Evolutionary conservation across 2,797 vertebrate species (phyloP), one percentile per base, ranked within the genome.

Genomic region (Buphagus erythrorhynchus): DNA sequence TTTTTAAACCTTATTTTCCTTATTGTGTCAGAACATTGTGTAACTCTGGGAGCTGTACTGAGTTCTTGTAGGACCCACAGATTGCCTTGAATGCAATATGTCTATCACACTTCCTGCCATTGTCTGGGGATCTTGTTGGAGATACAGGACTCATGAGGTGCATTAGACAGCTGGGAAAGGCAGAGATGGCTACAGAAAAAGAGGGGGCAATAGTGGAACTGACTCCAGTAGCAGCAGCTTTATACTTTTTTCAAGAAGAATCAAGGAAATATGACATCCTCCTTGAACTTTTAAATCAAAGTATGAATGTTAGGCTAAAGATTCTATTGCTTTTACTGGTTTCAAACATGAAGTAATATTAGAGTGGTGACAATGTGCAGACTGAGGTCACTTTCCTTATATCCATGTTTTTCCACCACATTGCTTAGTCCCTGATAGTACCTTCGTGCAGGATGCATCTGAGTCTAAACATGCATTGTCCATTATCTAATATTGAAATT

Each of bases 311-410:
- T 76, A 68, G 17, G 17, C 15, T 73, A 35, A 86, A 43, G 2
- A 55, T 31, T 36, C 18, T 43, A 31, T 55, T 81, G 11, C 13
- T 59, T 84, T 79, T 54, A 20, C 5, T 72, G 11, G 6, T 52
- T 93, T 85, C 36, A 85, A 35, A 68, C 31, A 49, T 3, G 2
- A 35, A 48, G 7, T 43, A n/a, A 1, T 10, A 13, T 54, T 66
- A 42, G 12, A 61, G 10, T 0, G 0, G 16, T 3, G 5, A 19
- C 6, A 1, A 6, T n/a, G 10, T 49, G 22, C 4, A 57, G 22
- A 21, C 0, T 26, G 62, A 61, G 20, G 15, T 65, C 29, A 68
- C 7, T 15, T 42, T 88, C 59, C 51, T 59, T 45, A 68, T 59
- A 63, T 55, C 5, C 2, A 0, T 48, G 5, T 66, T 68, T 91